Conservation (phyloP, 2,888 invertebrate genomes). For the Blastobasis adustella region DNA sequence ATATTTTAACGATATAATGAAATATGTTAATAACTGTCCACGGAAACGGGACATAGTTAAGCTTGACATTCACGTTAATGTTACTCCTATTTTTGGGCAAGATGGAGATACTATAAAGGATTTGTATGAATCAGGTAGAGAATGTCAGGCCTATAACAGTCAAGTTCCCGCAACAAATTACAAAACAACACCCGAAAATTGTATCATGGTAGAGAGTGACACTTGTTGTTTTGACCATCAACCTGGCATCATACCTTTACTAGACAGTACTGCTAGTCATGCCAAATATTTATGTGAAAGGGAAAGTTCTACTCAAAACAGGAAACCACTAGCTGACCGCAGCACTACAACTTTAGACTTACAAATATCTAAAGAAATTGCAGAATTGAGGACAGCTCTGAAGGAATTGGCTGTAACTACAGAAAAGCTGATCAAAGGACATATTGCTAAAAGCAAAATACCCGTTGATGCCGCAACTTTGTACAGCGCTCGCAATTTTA, state of each 20-base stretch:
- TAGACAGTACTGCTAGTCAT: slow-evolving; percentile 44
- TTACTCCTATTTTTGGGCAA: slow-evolving; percentile 25
- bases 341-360: slow-evolving; percentile 22
- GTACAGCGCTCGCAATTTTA: slow-evolving; percentile 8
- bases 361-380: slow-evolving; percentile 41
- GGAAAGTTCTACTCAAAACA: slow-evolving; percentile 19
- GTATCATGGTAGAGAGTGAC: not conserved
- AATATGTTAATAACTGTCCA: slow-evolving; percentile 32
- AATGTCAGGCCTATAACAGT: too few species aligned
- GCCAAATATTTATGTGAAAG: slow-evolving; percentile 33
- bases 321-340: slow-evolving; percentile 12
- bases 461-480: slow-evolving; percentile 1
- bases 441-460: slow-evolving; percentile 6
- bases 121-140: too few species aligned
- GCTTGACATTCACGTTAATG: slow-evolving; percentile 44
- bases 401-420: slow-evolving; percentile 38
- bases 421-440: slow-evolving; percentile 35
- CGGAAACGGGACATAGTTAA: slow-evolving; percentile 32
- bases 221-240: slow-evolving; percentile 7
- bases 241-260: slow-evolving; percentile 39
- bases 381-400: slow-evolving; percentile 38
- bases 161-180: slow-evolving; percentile 4
- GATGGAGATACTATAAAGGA: not conserved
- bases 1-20: slow-evolving; percentile 34
- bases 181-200: slow-evolving; percentile 4